Base-by-base conservation (phyloP, 2,797 vertebrate genomes). In the Channallabes apus region DNA sequence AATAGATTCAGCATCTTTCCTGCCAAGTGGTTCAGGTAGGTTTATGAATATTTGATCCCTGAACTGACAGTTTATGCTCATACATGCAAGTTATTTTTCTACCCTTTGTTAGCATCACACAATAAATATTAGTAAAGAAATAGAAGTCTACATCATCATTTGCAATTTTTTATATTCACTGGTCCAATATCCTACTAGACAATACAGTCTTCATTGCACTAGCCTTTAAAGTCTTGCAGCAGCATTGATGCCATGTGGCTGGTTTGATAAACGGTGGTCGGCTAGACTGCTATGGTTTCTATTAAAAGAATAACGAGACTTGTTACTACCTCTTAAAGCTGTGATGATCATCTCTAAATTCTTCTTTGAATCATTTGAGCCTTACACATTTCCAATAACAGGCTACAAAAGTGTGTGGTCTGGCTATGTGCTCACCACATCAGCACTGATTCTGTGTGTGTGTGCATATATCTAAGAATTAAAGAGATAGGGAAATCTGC, bases 371-470 rank as follows among this genome's bases (percentile, higher is more conserved):
- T 61, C 56, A 61, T 12, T 2, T 78, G 75, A 78, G 56, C 20
- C 14, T 35, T 61, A 61, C 76, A 35, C 32, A 38, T 56, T 38
- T 59, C 56, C 75, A 59, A 59, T 59, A 77, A 72, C 65, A 78
- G 62, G 46, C 14, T 78, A 61, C 29, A 79, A 32, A 78, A 84
- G 80, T 87, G 80, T 80, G 71, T 80, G 83, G 82, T 56, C 54
- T 64, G 82, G 77, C 83, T 87, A 88, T 88, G 87, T 88, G 87
- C 85, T 85, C 81, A 87, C 54, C 62, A 62, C 82, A 68, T 80
- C 80, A 83, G 69, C 69, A 89, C 38, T 79, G 65, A 77, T 77
- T 79, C 71, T 77, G 17, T 3, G 32, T 32, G 32, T 32, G 32
- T 32, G 32, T 32, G 32, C 15, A 41, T 73, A 51, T 51, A n/a